Base-by-base conservation (phyloP, 2,888 invertebrate genomes). In the Noctuana brunneofusca region DNA sequence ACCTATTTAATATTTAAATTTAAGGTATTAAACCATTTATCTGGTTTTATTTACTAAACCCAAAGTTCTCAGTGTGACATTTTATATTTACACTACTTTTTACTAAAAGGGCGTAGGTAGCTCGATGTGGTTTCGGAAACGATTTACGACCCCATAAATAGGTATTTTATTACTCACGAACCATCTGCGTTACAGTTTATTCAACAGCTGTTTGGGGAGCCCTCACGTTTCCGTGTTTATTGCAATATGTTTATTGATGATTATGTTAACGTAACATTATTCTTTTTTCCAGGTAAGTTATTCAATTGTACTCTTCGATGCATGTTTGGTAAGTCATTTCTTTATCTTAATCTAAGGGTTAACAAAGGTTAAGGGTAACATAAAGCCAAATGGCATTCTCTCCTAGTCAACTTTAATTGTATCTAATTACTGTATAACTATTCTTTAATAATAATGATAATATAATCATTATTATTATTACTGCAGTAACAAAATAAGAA, bases 131-230 rank as follows among this genome's bases (percentile, higher is more conserved):
- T 76, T 79, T 76, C 68, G 65, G 72, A 72, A 75, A 73, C 71
- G 72, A 75, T 83, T 80, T 80, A 79, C 71, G 68, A 68, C 67
- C 64, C 69, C 71, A 74, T 81, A 78, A 82, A 82, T 62, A 53
- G 14, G 8, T 58, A 63, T 75, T 76, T 80, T 75, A 74, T 69
- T 71, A 67, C 65, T 9, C 30, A 14, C 43, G 43, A 16, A 43
- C 56, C 56, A 66, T 66, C 66, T 58, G 35, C 64, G 64, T 71
- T 74, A 63, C 68, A 8, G 68, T 49, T 54, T 49, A 57, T 57
- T 49, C 20, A 49, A 48, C 48, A 57, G 32, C 57, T 57, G 57
- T 49, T 32, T n/a, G 11, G 35, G 48, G 48, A 57, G 48, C 49
- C 22, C 35, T 46, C 14, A 49, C 35, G 22, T 49, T 58, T 49